phyloP scores from a whole-genome alignment of 2,113 vertebrate genomes.

The Laticauda colubrina region DNA sequence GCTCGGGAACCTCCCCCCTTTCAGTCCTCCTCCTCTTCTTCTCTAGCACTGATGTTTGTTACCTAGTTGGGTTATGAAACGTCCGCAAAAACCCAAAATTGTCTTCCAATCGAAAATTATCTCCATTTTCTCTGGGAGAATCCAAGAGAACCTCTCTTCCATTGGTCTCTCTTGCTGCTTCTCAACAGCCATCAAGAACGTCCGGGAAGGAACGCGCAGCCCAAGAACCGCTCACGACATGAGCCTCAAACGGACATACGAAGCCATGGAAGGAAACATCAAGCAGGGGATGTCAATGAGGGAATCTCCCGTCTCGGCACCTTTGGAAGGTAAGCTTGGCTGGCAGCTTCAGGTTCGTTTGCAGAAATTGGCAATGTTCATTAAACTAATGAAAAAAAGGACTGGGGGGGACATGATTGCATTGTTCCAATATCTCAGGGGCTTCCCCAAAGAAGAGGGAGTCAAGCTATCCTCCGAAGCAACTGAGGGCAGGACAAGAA shows the following conservation, averaged over 20 bases:
- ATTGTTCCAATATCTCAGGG: not conserved
- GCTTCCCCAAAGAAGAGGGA: not conserved
- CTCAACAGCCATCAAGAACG: conserved; percentile 89
- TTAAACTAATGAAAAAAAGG: too few relatives aligned
- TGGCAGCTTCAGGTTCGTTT: not conserved
- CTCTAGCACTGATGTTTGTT: not conserved
- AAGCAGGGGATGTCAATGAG: conserved; percentile 81
- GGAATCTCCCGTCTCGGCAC: conserved; percentile 82
- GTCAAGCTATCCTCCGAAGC: not conserved
- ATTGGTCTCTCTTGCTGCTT: conserved; percentile 17
- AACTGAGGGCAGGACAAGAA: accelerated
- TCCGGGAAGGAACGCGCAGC: conserved; percentile 92
- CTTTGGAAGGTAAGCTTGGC: conserved; percentile 79
- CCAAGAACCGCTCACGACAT: conserved; percentile 88
- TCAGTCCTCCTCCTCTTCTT: too few relatives aligned
- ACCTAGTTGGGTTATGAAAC: not conserved
- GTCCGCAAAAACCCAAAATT: not conserved
- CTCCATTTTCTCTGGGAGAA: not conserved
- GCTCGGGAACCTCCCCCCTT: too few relatives aligned
- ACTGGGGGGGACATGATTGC: too few relatives aligned
- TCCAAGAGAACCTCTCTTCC: not conserved
- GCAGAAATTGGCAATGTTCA: not conserved
- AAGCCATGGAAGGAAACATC: conserved; percentile 89
- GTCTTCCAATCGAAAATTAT: not conserved
- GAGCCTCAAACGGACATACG: conserved; percentile 85